Percentiles rank a stretch among this genome's conserved stretches.
Conservation (phyloP, 1,140 invertebrate genomes). For the Drosophila ohnishii region DNA sequence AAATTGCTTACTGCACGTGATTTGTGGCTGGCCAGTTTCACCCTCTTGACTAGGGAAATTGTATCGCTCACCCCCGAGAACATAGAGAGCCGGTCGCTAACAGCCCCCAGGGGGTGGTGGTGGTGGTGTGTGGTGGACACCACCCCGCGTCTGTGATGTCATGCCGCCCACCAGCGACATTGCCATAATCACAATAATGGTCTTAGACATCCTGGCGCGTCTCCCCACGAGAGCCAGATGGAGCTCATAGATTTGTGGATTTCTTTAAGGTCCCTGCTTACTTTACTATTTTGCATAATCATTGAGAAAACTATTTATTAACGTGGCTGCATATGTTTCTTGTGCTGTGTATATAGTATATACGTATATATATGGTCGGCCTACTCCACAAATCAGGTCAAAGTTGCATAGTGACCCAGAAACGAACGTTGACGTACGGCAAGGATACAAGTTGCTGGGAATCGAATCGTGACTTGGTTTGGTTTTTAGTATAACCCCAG, state of each 20-base stretch:
- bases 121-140: not conserved
- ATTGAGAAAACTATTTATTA: slow-evolving; percentile 7
- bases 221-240: slow-evolving; percentile 14
- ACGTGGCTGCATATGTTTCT: slow-evolving; percentile 6
- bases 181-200: slow-evolving; percentile 68
- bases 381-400: slow-evolving; percentile 70
- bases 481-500: not conserved
- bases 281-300: slow-evolving; percentile 30
- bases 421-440: slow-evolving; percentile 60
- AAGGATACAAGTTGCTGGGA: slow-evolving; percentile 46
- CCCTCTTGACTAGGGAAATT: slow-evolving; percentile 25
- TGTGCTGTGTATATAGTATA: slow-evolving; percentile 1
- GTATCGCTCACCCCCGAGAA: slow-evolving; percentile 40
- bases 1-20: slow-evolving; percentile 52
- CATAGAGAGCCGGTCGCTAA: slow-evolving; percentile 61
- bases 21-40: slow-evolving; percentile 52
- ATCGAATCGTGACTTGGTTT: slow-evolving; percentile 28
- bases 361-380: slow-evolving; percentile 3
- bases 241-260: slow-evolving; percentile 40
- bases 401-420: slow-evolving; percentile 75
- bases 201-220: slow-evolving; percentile 70
- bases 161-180: slow-evolving; percentile 51
- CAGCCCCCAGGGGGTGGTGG: slow-evolving; percentile 19
- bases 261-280: not conserved
- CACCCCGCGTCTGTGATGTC: slow-evolving; percentile 61